Percentiles rank a stretch among this genome's conserved stretches.
These are phyloP conservation scores for Schizopygopsis pylzovi DNA, from an alignment of 2,797 vertebrate species.

Conservation along the genomic window DNA sequence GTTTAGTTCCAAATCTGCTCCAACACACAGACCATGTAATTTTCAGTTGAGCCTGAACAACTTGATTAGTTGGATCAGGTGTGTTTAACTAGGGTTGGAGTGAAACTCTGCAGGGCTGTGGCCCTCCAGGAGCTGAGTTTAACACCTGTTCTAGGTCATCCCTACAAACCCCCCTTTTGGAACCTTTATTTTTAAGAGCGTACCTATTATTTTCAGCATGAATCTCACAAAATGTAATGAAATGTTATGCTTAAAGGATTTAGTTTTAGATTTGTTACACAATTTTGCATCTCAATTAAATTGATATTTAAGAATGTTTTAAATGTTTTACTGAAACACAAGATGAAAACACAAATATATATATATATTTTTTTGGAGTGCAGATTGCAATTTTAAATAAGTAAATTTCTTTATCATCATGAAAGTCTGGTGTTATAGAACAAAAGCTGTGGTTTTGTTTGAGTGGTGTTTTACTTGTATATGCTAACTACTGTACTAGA, in stretches of 20 bases:
- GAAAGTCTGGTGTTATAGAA: slow-evolving; percentile 15
- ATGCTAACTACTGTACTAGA: slow-evolving; percentile 7
- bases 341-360: background rate
- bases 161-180: background rate
- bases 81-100: too few relatives aligned
- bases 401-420: slow-evolving; percentile 7
- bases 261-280: background rate
- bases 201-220: background rate
- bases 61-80: too few relatives aligned
- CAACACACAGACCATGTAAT: too few relatives aligned
- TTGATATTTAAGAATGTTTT: slow-evolving; percentile 24
- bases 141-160: background rate
- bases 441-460: background rate
- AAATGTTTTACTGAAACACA: background rate
- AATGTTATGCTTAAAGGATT: background rate
- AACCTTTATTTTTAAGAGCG: background rate
- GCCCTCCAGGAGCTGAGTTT: too few relatives aligned
- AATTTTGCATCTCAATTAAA: slow-evolving; percentile 12
- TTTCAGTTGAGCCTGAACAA: too few relatives aligned
- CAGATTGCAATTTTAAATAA: background rate
- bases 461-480: background rate
- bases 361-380: background rate
- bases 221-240: background rate
- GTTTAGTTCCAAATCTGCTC: too few relatives aligned
- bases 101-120: too few relatives aligned